Conservation (phyloP, 2,888 invertebrate species). For the Tridacna gigas region DNA sequence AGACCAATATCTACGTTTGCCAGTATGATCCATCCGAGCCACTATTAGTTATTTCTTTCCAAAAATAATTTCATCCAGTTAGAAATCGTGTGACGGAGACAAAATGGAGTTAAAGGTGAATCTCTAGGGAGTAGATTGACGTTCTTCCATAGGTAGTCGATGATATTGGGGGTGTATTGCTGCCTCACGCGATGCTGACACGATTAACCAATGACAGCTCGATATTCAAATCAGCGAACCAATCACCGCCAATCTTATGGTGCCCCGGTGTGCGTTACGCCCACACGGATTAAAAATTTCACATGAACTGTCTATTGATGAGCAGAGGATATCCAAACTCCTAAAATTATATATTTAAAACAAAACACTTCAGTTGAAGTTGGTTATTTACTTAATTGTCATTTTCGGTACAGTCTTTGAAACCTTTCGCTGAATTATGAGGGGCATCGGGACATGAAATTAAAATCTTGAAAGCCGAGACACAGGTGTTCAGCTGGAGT, state of each 20-base stretch:
- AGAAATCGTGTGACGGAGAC: too few species aligned
- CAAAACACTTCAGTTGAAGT: constrained; percentile 25
- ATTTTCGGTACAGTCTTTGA: constrained; percentile 25
- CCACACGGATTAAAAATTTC: constrained; percentile 31
- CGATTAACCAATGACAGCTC: constrained; percentile 19
- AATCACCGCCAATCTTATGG: constrained; percentile 2
- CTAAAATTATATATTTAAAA: constrained; percentile 35
- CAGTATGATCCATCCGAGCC: too few species aligned
- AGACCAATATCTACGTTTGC: too few species aligned
- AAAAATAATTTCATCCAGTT: too few species aligned
- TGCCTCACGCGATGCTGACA: constrained; percentile 12
- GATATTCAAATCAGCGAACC: background rate
- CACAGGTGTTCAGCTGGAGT: constrained; percentile 55
- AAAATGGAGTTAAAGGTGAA: too few species aligned
- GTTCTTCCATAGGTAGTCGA: constrained; percentile 9
- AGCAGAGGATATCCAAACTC: constrained; percentile 3
- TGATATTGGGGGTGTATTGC: background rate
- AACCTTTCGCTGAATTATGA: constrained; percentile 21
- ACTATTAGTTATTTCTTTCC: too few species aligned
- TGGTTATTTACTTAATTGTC: constrained; percentile 32
- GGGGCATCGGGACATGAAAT: constrained; percentile 49
- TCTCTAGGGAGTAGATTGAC: background rate
- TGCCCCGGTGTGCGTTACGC: constrained; percentile 37
- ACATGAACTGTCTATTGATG: background rate
- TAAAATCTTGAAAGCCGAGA: constrained; percentile 40